Evolutionary conservation across 1,140 invertebrate species (phyloP).

Genomic region (Harlomillsia oculata): DNA sequence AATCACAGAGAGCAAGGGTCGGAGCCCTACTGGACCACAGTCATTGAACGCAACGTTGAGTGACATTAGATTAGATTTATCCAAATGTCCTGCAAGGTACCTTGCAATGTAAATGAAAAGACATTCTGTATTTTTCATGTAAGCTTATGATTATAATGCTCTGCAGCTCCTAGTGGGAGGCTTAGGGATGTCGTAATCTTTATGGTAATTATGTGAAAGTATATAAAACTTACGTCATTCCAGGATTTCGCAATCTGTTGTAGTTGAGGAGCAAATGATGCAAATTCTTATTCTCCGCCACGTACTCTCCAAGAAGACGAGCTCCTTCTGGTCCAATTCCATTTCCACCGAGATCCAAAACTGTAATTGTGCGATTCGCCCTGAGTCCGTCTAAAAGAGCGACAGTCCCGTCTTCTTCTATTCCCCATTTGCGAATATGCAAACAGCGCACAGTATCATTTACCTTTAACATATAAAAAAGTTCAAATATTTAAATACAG

Average conservation of each 20-base stretch:
- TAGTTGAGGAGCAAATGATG: slow-evolving; percentile 26
- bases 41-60: slow-evolving; percentile 24
- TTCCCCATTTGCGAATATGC: slow-evolving; percentile 24
- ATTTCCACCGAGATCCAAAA: slow-evolving; percentile 18
- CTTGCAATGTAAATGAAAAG: too few relatives aligned
- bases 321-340: slow-evolving; percentile 16
- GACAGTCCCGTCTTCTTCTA: slow-evolving; percentile 25
- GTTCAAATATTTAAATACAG: neutral
- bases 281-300: slow-evolving; percentile 5
- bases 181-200: too few relatives aligned
- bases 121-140: too few relatives aligned
- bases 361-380: slow-evolving; percentile 9
- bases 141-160: too few relatives aligned
- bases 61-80: too few relatives aligned
- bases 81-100: too few relatives aligned
- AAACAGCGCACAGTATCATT: slow-evolving; percentile 18
- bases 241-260: slow-evolving; percentile 20
- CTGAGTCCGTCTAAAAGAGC: slow-evolving; percentile 18
- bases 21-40: neutral
- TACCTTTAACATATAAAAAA: slow-evolving; percentile 4
- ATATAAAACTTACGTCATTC: slow-evolving; percentile 13
- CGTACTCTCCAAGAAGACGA: slow-evolving; percentile 5
- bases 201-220: neutral
- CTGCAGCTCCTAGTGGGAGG: too few relatives aligned
- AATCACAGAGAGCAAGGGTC: slow-evolving; percentile 8